These are phyloP conservation scores for Pelmatolapia mariae DNA, from an alignment of 2,113 vertebrate species.

Conservation along the genomic window DNA sequence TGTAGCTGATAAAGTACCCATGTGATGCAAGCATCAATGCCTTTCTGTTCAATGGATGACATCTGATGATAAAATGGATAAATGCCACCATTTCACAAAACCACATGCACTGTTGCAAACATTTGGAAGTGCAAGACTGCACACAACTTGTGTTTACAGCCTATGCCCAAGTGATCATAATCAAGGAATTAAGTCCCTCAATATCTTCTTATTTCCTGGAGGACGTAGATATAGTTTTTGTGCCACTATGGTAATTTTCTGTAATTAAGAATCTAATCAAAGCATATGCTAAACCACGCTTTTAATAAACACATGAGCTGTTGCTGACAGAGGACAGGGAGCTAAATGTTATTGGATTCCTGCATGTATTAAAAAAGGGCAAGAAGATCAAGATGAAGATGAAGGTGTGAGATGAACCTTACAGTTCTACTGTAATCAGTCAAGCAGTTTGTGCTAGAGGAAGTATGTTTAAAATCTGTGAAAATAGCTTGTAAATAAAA, in stretches of 20 bases:
- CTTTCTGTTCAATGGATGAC: background rate
- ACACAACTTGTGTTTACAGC: background rate
- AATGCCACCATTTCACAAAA: background rate
- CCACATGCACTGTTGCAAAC: background rate
- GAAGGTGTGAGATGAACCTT: background rate
- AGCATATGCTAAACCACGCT: conserved; percentile 59
- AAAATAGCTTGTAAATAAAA: background rate
- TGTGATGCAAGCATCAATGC: background rate
- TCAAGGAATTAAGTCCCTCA: conserved; percentile 18
- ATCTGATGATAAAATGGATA: background rate
- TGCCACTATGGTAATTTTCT: conserved; percentile 53
- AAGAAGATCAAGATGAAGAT: background rate
- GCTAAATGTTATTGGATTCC: conserved; percentile 60
- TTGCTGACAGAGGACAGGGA: conserved; percentile 58
- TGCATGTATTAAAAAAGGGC: conserved; percentile 36
- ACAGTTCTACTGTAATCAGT: background rate
- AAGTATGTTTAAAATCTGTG: background rate
- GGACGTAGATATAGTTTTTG: conserved; percentile 30
- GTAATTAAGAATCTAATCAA: conserved; percentile 76
- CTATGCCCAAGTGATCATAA: background rate
- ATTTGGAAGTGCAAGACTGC: background rate
- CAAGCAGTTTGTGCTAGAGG: background rate
- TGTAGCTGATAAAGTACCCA: background rate
- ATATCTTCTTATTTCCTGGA: conserved; percentile 41
- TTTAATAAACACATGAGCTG: conserved; percentile 68